These are phyloP conservation scores for Platorchestia sp. DNA, from an alignment of 1,140 invertebrate species.

Conservation along the genomic window DNA sequence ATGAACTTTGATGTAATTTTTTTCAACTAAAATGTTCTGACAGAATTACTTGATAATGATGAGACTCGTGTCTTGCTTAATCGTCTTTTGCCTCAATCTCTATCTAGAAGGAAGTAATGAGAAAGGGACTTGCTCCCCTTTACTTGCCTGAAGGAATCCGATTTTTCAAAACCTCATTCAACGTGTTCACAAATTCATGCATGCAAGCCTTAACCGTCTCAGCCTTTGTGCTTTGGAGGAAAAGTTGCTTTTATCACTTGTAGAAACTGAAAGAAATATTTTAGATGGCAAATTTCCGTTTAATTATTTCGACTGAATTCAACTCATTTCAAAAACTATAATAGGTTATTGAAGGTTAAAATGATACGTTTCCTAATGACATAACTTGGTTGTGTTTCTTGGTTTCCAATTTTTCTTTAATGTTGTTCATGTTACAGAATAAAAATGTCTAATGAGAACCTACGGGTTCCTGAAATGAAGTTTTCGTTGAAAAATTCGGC, in stretches of 20 bases:
- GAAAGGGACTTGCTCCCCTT: background rate
- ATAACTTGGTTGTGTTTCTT: background rate
- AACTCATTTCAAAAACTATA: background rate
- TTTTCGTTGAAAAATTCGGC: background rate
- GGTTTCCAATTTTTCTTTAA: background rate
- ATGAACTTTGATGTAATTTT: background rate
- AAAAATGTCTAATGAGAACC: background rate
- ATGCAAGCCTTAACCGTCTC: background rate
- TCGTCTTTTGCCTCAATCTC: background rate
- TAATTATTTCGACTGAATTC: background rate
- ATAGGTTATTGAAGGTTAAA: background rate
- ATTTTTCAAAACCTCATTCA: background rate
- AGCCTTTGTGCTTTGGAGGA: background rate
- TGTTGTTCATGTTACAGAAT: background rate
- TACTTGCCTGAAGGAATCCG: background rate
- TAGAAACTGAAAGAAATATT: background rate
- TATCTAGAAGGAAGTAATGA: background rate
- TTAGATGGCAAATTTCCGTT: background rate
- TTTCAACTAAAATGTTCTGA: background rate
- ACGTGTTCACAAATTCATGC: too few relatives aligned
- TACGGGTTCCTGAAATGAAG: background rate
- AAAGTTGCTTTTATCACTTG: background rate
- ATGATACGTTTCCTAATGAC: background rate
- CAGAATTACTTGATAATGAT: background rate
- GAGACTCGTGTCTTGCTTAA: background rate